Base-by-base conservation (phyloP, 1,140 invertebrate species). In the Lucilia cuprina region DNA sequence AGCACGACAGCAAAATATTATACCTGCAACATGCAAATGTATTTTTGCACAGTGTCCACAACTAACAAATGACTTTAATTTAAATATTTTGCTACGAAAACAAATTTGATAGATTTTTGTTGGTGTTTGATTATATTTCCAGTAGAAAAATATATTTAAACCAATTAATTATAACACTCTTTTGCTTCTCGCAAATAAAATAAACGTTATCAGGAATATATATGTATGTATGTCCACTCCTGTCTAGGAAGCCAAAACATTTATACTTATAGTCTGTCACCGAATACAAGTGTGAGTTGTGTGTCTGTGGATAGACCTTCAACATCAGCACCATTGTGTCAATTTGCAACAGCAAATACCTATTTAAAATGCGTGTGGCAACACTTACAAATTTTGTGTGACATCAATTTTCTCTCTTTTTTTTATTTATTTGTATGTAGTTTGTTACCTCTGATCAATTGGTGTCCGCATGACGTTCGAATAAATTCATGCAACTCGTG, bases 301-400 rank as follows among this genome's bases (percentile, higher is more conserved):
- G 55, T 21, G 19, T 70, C 5, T 70, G 19, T n/a, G n/a, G n/a
- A n/a, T 17, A 21, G n/a, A 2, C 65, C 5, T 21, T 21, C 65
- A 21, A n/a, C 65, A 5, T 70, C n/a, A n/a, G n/a, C 19, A 70
- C 19, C n/a, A 21, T 21, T 70, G n/a, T 70, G 65, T 70, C 65
- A 19, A 70, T 60, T 60, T 60, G 55, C 55, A 70, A 21, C 74
- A 80, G 41, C 77, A 80, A 80, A 80, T 35, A 80, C 77, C 77
- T 80, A 80, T 80, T 80, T 80, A 80, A 80, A 80, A 80, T 80
- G 77, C 77, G 77, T 80, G 77, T 50, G 77, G 77, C 77, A 80
- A 80, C 77, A 80, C 77, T 80, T 80, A 80, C 41, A 80, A 80
- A 80, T 80, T 80, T 80, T 80, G 77, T 80, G 77, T 80, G 77